Base-by-base conservation (phyloP, 2,888 invertebrate species). In the Allolobophora icterica region DNA sequence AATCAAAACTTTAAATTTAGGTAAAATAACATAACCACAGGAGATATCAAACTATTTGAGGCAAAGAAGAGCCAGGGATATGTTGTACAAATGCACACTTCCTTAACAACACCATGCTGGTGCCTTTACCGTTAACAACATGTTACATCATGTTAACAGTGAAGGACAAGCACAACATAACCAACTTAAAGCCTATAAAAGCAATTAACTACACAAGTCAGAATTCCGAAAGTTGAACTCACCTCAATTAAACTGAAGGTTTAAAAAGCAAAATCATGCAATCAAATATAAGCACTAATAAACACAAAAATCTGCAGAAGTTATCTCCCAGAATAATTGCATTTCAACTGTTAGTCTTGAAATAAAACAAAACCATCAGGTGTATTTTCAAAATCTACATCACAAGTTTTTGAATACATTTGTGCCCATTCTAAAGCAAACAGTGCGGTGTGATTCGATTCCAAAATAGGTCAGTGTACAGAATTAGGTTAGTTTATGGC, bases 221-320 rank as follows among this genome's bases (percentile, higher is more conserved):
- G 11, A 30, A 71, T n/a, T 71, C 71, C n/a, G 71, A 71, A 42
- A 24, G 71, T 71, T n/a, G 71, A 71, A n/a, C 71, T 71, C 71
- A 71, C 71, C 71, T 71, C 71, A 71, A 71, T 71, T 30, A 71
- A 71, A 71, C 71, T 71, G 71, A 71, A 71, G 71, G 71, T n/a
- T n/a, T 71, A 30, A 71, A n/a, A n/a, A 52, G 30, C 30, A 71
- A 71, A 71, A 71, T n/a, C 71, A 71, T 71, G 71, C 71, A 71
- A 11, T n/a, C 71, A 71, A 71, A 71, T 11, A n/a, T 13, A n/a
- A 30, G n/a, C 30, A n/a, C n/a, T n/a, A n/a, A 71, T n/a, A 71
- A n/a, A 71, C 30, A n/a, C 5, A 71, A 4, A n/a, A 11, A n/a
- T 71, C n/a, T 71, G n/a, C 71, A 71, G n/a, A 71, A 71, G 24